Evolutionary conservation across 2,888 invertebrate genomes (phyloP).

Genomic region (Mamestra brassicae): DNA sequence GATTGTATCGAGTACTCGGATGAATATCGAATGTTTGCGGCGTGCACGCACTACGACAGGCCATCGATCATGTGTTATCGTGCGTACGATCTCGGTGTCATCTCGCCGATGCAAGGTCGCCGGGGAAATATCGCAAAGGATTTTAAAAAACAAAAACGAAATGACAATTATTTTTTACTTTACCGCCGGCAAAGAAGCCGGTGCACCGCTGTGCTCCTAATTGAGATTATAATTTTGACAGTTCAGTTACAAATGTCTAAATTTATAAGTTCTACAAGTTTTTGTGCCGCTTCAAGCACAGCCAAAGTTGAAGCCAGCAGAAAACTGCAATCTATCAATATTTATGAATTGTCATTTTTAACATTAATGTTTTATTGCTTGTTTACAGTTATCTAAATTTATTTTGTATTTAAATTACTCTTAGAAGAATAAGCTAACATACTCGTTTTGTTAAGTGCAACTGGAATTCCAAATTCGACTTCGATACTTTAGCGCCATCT

Average conservation of each 20-base stretch:
- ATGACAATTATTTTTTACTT: constrained; percentile 50
- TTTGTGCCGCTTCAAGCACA: constrained; percentile 24
- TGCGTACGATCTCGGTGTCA: constrained; percentile 75
- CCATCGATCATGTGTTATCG: constrained; percentile 81
- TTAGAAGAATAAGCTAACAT: not conserved
- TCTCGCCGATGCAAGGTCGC: constrained; percentile 77
- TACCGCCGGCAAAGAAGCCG: constrained; percentile 40
- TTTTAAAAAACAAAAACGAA: constrained; percentile 17
- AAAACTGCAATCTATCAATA: constrained; percentile 39
- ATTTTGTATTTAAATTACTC: constrained; percentile 29
- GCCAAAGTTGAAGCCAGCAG: constrained; percentile 11
- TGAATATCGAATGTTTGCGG: constrained; percentile 69
- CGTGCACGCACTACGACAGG: constrained; percentile 75
- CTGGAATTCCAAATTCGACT: constrained; percentile 59
- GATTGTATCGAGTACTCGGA: constrained; percentile 72
- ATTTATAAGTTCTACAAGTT: constrained; percentile 44
- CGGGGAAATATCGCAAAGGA: constrained; percentile 60
- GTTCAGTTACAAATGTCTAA: constrained; percentile 42
- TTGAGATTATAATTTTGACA: constrained; percentile 59
- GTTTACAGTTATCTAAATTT: constrained; percentile 2
- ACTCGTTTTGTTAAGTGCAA: constrained; percentile 24
- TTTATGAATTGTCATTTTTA: constrained; percentile 24
- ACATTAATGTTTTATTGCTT: constrained; percentile 20
- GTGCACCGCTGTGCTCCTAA: constrained; percentile 51
- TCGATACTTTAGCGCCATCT: constrained; percentile 83